A percentile compares a stretch with the other conserved stretches of the same genome.
Conservation (phyloP, 2,113 vertebrate species). For the Peromyscus leucopus region DNA sequence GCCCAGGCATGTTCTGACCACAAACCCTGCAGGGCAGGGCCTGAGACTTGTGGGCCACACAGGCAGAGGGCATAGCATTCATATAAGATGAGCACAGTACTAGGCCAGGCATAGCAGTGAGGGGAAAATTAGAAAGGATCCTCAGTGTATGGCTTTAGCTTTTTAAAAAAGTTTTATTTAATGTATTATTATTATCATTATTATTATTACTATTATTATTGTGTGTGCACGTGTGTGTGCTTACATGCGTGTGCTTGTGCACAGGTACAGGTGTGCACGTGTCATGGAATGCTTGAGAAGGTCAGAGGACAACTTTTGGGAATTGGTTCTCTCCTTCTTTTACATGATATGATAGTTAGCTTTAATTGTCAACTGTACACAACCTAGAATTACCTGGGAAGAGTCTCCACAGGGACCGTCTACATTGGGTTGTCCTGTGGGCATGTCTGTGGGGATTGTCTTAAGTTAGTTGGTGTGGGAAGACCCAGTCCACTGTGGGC, state of each 20-base stretch:
- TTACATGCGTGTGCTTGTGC: neutral
- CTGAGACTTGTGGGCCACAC: neutral
- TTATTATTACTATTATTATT: neutral
- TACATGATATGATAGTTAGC: neutral
- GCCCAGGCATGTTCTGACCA: neutral
- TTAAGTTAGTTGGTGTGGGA: neutral
- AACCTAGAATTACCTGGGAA: neutral
- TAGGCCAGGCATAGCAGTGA: too few relatives aligned
- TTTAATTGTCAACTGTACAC: neutral
- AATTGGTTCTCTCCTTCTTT: neutral
- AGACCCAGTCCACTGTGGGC: neutral
- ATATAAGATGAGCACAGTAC: neutral
- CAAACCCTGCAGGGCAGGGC: neutral
- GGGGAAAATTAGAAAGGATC: accelerated
- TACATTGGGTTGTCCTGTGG: neutral
- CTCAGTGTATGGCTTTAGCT: neutral
- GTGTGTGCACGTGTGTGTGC: neutral
- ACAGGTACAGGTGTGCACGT: neutral
- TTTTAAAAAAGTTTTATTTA: neutral
- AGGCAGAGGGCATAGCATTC: neutral
- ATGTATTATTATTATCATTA: neutral
- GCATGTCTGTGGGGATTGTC: neutral
- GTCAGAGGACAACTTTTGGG: neutral
- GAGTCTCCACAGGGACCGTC: neutral
- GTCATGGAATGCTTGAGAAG: neutral